Base-by-base conservation (phyloP, 2,888 invertebrate species). In the Harmothoe impar region DNA sequence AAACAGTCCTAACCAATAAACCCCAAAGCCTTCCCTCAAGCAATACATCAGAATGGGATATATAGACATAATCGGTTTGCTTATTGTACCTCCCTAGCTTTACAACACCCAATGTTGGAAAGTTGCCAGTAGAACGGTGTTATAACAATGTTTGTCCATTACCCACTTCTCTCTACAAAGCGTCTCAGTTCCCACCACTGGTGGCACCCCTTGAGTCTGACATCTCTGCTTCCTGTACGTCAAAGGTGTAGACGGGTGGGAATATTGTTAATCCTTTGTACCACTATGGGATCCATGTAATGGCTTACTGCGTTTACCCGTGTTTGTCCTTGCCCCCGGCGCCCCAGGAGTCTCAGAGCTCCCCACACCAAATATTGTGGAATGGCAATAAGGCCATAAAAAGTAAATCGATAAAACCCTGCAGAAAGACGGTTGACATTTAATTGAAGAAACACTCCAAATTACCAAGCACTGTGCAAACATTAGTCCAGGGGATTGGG, bases 391-490 rank as follows among this genome's bases (percentile, higher is more conserved):
- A 72, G 15, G 29, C 25, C 62, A 15, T 72, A 29, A 72, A 29
- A 72, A 29, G 29, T 20, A 29, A 29, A 29, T 15, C 72, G 25
- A 72, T 29, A 72, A 72, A 72, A 72, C n/a, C 15, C 25, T 29
- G 72, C 72, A 72, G 62, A 62, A 62, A 25, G 25, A 72, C 25
- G 29, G 72, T 72, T 29, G 72, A 72, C 25, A 72, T 72, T 72
- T 72, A 62, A 72, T 72, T 72, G 72, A 72, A 72, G 72, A 72
- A 29, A 29, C 68, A 68, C 72, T 72, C 29, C 29, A 72, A 72
- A 72, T 72, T 72, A 72, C 72, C 29, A 7, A 25, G 15, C 31
- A 29, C 72, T 72, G 72, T 12, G 20, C 17, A 72, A 72, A 72
- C 29, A 62, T 62, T 62, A n/a, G 62, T 20, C 62, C 43, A n/a